These are phyloP conservation scores for Poecilia latipinna DNA, from an alignment of 2,113 vertebrate genomes.

Conservation along the genomic window DNA sequence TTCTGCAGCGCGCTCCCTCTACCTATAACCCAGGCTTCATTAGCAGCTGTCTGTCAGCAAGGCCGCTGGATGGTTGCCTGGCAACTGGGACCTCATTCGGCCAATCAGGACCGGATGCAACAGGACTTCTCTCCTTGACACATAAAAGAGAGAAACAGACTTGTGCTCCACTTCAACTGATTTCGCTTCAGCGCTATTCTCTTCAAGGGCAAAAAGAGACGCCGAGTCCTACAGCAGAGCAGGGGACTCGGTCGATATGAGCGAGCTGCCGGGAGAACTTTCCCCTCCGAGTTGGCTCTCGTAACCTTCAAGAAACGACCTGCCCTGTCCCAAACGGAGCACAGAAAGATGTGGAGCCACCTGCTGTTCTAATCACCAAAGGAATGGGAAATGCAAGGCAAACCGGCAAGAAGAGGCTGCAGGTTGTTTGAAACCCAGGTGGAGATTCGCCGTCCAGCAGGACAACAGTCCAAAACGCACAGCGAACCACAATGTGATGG, in stretches of 20 bases:
- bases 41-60: slow-evolving; percentile 75
- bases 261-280: slow-evolving; percentile 1
- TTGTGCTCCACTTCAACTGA: slow-evolving; percentile 57
- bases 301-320: slow-evolving; percentile 5
- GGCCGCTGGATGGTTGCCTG: slow-evolving; percentile 78
- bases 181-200: slow-evolving; percentile 50
- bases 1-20: slow-evolving; percentile 38
- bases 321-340: neutral
- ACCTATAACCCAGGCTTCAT: slow-evolving; percentile 56
- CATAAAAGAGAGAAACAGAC: slow-evolving; percentile 56
- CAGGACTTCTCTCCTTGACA: slow-evolving; percentile 71
- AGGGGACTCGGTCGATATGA: neutral
- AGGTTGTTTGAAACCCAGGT: too few relatives aligned
- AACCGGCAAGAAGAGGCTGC: too few relatives aligned
- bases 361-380: slow-evolving; percentile 6
- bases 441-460: too few relatives aligned
- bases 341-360: slow-evolving; percentile 15
- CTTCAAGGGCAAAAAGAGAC: slow-evolving; percentile 40
- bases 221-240: neutral
- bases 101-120: slow-evolving; percentile 75
- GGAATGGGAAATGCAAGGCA: too few relatives aligned
- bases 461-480: too few relatives aligned
- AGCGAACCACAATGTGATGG: too few relatives aligned
- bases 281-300: neutral
- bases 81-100: slow-evolving; percentile 77